phyloP scores from a whole-genome alignment of 2,113 vertebrate genomes.

The Hassar affinis region DNA sequence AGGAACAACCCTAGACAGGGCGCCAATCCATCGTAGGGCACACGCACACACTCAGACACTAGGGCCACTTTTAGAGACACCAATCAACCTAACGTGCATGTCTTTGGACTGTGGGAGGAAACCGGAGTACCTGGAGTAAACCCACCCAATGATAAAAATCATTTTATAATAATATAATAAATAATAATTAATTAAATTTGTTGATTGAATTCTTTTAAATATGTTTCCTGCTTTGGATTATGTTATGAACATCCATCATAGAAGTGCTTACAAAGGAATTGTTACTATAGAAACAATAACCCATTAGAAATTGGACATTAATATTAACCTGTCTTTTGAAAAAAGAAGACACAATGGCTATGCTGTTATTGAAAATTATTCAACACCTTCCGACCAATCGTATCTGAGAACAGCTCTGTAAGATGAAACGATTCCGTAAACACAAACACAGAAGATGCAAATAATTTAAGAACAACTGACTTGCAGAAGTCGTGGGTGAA shows the following conservation, averaged over 20 bases:
- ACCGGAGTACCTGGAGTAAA: too few relatives aligned
- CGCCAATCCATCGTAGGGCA: too few relatives aligned
- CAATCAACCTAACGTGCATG: too few relatives aligned
- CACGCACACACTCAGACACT: too few relatives aligned
- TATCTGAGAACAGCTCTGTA: slow-evolving; percentile 59
- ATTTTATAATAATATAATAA: too few relatives aligned
- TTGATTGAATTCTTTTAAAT: neutral
- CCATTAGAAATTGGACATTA: neutral
- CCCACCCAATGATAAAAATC: too few relatives aligned
- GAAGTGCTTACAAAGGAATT: neutral
- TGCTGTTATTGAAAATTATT: neutral
- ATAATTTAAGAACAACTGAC: slow-evolving; percentile 90
- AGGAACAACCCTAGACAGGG: too few relatives aligned
- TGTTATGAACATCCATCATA: neutral
- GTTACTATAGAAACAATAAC: neutral
- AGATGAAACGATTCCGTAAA: slow-evolving; percentile 88
- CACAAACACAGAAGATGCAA: slow-evolving; percentile 84
- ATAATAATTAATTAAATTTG: too few relatives aligned
- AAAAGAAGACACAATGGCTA: neutral
- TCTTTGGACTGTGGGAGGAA: too few relatives aligned
- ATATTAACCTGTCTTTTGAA: neutral
- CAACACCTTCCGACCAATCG: neutral
- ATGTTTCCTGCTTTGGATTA: neutral
- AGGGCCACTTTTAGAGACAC: too few relatives aligned
- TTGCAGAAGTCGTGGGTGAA: slow-evolving; percentile 82